A percentile compares a stretch with the other conserved stretches of the same genome.
These are phyloP conservation scores for Chamaetylas fuelleborni DNA, from an alignment of 2,113 vertebrate genomes.

Conservation along the genomic window DNA sequence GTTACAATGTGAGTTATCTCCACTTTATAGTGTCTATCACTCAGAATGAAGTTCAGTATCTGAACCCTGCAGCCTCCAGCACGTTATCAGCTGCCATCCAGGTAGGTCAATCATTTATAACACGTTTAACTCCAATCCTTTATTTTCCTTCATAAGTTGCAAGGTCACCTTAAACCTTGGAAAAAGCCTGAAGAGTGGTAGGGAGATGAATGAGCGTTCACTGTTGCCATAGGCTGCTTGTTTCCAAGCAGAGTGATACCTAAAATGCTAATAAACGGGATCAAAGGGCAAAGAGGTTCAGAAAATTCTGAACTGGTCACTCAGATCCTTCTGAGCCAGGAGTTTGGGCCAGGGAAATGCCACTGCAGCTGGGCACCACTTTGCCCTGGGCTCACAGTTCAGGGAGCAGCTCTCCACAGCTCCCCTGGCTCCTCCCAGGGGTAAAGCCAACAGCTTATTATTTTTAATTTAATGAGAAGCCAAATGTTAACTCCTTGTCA, in stretches of 20 bases:
- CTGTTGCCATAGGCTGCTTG: neutral
- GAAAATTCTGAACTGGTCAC: neutral
- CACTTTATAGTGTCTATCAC: neutral
- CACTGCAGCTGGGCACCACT: neutral
- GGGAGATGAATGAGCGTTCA: neutral
- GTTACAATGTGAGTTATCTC: neutral
- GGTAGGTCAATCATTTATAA: constrained; percentile 51
- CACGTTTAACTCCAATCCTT: neutral
- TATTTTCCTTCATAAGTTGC: constrained; percentile 34
- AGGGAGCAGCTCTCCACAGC: neutral
- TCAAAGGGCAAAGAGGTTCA: neutral
- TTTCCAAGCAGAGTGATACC: neutral
- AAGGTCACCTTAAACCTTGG: constrained; percentile 41
- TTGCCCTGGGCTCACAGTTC: neutral
- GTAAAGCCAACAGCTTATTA: neutral
- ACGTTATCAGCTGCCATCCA: constrained; percentile 14
- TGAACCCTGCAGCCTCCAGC: constrained; percentile 28
- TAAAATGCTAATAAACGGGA: neutral
- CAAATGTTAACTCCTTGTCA: neutral
- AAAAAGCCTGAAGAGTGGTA: neutral
- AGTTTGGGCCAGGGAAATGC: neutral
- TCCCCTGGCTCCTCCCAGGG: neutral
- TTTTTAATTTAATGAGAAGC: neutral
- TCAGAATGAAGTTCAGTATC: constrained; percentile 24
- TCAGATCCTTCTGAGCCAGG: neutral